Evolutionary conservation across 2,113 vertebrate genomes (phyloP).

Genomic region (Oryzias javanicus): DNA sequence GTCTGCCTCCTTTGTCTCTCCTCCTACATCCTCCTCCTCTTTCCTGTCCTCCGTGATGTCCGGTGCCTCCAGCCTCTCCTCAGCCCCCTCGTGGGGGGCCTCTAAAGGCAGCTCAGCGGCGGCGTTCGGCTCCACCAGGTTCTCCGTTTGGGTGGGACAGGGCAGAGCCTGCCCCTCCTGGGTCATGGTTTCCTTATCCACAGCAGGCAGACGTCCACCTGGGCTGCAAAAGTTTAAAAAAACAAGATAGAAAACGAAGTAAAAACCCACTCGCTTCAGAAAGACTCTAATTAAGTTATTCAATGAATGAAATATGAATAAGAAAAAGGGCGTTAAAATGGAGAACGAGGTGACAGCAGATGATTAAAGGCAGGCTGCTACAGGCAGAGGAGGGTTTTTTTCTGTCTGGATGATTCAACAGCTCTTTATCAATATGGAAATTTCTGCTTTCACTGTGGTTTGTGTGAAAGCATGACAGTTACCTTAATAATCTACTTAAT

Average conservation of each 20-base stretch:
- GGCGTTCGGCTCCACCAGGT: constrained; percentile 40
- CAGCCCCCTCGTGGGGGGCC: constrained; percentile 15
- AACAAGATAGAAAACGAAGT: not conserved
- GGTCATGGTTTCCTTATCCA: constrained; percentile 74
- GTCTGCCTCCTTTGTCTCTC: constrained; percentile 17
- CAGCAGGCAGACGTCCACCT: constrained; percentile 27
- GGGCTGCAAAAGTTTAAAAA: constrained; percentile 15
- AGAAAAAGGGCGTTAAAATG: constrained; percentile 40
- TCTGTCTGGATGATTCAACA: constrained; percentile 33
- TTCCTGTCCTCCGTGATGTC: constrained; percentile 26
- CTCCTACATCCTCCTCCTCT: constrained; percentile 19
- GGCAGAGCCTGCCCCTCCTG: constrained; percentile 78
- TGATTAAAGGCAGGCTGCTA: constrained; percentile 10
- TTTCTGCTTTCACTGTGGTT: constrained; percentile 18
- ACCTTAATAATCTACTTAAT: constrained; percentile 5
- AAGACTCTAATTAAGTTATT: too few species aligned
- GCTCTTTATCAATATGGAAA: constrained; percentile 20
- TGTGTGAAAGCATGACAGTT: constrained; percentile 19
- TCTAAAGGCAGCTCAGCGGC: constrained; percentile 23
- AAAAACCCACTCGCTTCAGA: too few species aligned
- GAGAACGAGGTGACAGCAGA: constrained; percentile 19
- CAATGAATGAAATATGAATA: too few species aligned
- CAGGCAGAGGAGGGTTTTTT: constrained; percentile 34
- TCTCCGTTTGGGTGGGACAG: constrained; percentile 64
- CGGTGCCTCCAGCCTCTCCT: constrained; percentile 20